Evolutionary conservation across 2,888 invertebrate species (phyloP), one percentile per base, ranked within the genome.

Genomic region (Temnothorax unifasciatus): DNA sequence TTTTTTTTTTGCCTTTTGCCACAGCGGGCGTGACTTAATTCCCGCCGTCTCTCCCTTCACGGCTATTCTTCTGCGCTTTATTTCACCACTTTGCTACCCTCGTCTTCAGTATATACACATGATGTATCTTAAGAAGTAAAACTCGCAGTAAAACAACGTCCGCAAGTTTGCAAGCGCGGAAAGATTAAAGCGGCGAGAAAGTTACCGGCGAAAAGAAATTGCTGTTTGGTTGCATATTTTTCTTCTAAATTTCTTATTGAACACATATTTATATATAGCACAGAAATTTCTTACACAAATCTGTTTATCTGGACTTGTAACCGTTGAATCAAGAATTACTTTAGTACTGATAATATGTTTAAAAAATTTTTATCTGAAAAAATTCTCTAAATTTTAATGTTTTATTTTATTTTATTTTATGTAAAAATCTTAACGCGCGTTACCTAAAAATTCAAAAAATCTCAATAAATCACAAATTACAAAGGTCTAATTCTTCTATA

Each of bases 1-100:
- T 18, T 68, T 68, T 9, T 44, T 44, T 15, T n/a, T n/a, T n/a
- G n/a, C n/a, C n/a, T n/a, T n/a, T 44, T 15, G 21, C 47, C 44
- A 6, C 25, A 44, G n/a, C 44, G 59, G 15, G 25, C 29, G 41
- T 59, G 21, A 21, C 79, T 79, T 79, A 69, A 79, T 79, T 79
- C 34, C 25, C 15, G 64, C 64, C 52, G n/a, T 52, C 34, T 41
- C 2, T 59, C 47, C 21, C 34, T n/a, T 44, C 59, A 47, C 44
- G 47, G 34, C 18, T 34, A 47, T 59, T 69, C 57, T 47, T 47
- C 15, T 13, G 21, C 44, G 21, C 21, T 79, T 79, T 68, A 79
- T 21, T 44, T 59, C 34, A 11, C 21, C 57, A 34, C 57, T 79
- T 47, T 34, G 47, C 47, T 68, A 41, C 57, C 29, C 18, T 44